Base-by-base conservation (phyloP, 2,888 invertebrate species). In the Blastobasis adustella region DNA sequence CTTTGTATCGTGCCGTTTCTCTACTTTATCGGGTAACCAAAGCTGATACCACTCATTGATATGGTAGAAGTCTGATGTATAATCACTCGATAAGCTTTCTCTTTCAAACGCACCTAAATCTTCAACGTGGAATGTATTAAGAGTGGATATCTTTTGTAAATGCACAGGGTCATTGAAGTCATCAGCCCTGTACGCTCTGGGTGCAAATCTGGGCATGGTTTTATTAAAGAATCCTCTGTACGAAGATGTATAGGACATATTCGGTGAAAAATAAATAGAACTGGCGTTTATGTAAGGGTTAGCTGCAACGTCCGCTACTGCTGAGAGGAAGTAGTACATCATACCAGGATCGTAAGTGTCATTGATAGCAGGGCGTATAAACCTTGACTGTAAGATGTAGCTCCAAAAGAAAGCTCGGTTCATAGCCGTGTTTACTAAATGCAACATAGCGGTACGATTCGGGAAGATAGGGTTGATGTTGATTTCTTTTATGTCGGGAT, bases 131-230 rank as follows among this genome's bases (percentile, higher is more conserved):
- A 98, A 97, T 0, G 98, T 98, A 67, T 97, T 97, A 71, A 98
- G 89, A 0, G 98, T 98, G 0, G 98, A 98, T 64, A 98, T 97
- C 73, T 98, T 92, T 76, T 98, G 96, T 57, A 88, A 65, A 86
- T 98, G 98, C 50, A 98, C 96, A 0, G 98, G 98, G 79, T 99
- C 98, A 73, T 97, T 97, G 69, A 97, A 98, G 79, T 98, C 97
- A 73, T 98, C 97, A 39, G 94, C 92, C 56, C 97, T 91, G 76
- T 92, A 97, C 0, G 98, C 96, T 71, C 98, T 90, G 0, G 98
- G 98, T 0, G 98, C 99, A 80, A 98, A 99, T 59, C 96, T 89
- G 0, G 96, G 96, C 81, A 98, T 91, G 0, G 98, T 98, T 78
- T 96, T 97, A 76, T 99, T 99, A 89, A 98, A 98, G 84, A 98